phyloP scores from a whole-genome alignment of 2,797 vertebrate species.

The Pogonophryne albipinna region DNA sequence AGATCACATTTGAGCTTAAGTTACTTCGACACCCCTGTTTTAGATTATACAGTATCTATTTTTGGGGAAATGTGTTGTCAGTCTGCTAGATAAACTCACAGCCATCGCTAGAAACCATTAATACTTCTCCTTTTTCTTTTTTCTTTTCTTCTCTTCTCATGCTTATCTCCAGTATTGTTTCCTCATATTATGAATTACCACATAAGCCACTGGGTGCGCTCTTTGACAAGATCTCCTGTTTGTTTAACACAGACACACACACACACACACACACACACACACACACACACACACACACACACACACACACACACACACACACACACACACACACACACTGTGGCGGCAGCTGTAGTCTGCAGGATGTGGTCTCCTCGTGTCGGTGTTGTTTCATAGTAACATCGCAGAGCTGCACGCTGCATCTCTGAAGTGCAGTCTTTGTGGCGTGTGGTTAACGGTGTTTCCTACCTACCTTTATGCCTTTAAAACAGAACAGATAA shows the following conservation, averaged over 20 bases:
- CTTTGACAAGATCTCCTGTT: conserved; percentile 27
- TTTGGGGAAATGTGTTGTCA: not conserved
- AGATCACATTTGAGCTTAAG: too few relatives aligned
- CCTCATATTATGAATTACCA: conserved; percentile 17
- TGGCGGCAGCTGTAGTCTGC: conserved; percentile 63
- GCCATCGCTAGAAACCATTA: not conserved
- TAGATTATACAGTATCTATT: conserved; percentile 22
- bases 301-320: not conserved
- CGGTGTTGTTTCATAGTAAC: conserved; percentile 57
- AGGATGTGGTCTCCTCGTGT: conserved; percentile 80
- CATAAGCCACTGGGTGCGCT: conserved; percentile 60
- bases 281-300: conserved; percentile 14
- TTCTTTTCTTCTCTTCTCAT: too few relatives aligned
- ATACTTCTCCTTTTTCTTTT: not conserved
- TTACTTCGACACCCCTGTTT: conserved; percentile 5
- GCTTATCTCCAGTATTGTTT: conserved; percentile 8
- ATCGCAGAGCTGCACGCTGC: conserved; percentile 49
- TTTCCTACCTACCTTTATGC: not conserved
- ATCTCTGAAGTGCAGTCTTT: conserved; percentile 46
- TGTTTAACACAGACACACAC: conserved; percentile 14
- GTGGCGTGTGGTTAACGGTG: conserved; percentile 38
- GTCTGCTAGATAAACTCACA: not conserved
- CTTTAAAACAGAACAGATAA: conserved; percentile 2
- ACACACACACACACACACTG: conserved; percentile 27
- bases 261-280: too few relatives aligned